A percentile compares a stretch with the other conserved stretches of the same genome.
phyloP scores from a whole-genome alignment of 2,113 vertebrate species.

The Callopanchax toddi region DNA sequence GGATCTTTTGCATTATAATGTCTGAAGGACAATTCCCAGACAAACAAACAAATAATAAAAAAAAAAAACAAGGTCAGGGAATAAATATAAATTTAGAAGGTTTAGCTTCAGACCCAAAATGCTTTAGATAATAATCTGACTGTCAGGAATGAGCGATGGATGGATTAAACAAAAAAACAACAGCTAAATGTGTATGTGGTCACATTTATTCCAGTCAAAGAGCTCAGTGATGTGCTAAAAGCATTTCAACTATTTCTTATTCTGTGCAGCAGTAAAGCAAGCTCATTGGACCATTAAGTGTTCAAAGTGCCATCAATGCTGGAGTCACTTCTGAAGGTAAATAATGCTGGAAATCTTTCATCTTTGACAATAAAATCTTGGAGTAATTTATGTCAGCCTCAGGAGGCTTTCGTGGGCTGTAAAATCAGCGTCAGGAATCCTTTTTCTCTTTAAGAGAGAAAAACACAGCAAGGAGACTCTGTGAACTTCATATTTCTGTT shows the following conservation, averaged over 20 bases:
- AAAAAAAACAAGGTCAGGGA: background rate
- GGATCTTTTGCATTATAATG: conserved; percentile 1
- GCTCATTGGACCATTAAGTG: conserved; percentile 9
- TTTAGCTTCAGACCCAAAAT: background rate
- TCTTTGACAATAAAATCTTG: background rate
- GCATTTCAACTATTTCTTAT: background rate
- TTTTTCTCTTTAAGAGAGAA: background rate
- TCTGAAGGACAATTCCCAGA: conserved; percentile 3
- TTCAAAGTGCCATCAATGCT: conserved; percentile 17
- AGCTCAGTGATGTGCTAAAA: background rate
- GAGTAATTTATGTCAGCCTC: background rate
- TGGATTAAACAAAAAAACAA: background rate
- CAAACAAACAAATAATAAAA: background rate
- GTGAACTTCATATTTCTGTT: too few species aligned
- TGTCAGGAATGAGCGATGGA: background rate
- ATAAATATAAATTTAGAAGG: background rate
- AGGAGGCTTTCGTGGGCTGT: background rate
- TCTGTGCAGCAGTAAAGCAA: background rate
- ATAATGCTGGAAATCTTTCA: background rate
- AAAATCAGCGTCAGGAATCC: background rate
- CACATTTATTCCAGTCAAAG: background rate
- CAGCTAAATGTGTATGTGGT: background rate
- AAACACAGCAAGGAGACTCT: too few species aligned
- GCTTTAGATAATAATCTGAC: conserved; percentile 3
- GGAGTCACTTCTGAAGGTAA: background rate